Percentiles rank a stretch among this genome's conserved stretches.
Conservation (phyloP, 2,888 invertebrate species). For the Eupeodes luniger region DNA sequence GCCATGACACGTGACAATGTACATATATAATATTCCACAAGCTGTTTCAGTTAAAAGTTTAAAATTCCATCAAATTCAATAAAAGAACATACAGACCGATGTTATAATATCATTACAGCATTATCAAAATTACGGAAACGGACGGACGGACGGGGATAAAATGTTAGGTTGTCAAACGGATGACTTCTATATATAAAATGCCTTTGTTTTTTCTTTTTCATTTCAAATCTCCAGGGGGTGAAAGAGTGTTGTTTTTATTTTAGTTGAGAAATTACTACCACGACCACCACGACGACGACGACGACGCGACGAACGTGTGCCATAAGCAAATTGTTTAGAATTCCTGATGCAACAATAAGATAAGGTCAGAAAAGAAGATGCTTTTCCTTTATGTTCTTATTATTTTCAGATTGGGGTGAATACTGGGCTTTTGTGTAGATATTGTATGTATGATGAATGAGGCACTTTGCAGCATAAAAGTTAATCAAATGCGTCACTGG, state of each 20-base stretch:
- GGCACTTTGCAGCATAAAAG: conserved; percentile 61
- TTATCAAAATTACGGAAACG: conserved; percentile 2
- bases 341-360: conserved; percentile 72
- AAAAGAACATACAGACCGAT: conserved; percentile 20
- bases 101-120: conserved; percentile 23
- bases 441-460: conserved; percentile 51
- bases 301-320: conserved; percentile 59
- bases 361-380: conserved; percentile 63
- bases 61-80: conserved; percentile 50
- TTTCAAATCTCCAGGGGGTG: conserved; percentile 37
- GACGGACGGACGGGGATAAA: conserved; percentile 69
- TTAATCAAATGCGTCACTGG: conserved; percentile 65
- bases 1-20: conserved; percentile 51
- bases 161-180: conserved; percentile 82
- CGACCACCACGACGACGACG: conserved; percentile 55
- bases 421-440: not conserved
- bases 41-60: not conserved
- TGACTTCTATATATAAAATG: conserved; percentile 78
- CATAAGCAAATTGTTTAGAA: conserved; percentile 74
- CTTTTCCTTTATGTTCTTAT: conserved; percentile 4
- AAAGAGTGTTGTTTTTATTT: conserved; percentile 23
- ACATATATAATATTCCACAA: not conserved
- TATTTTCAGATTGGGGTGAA: conserved; percentile 16
- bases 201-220: conserved; percentile 22
- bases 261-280: conserved; percentile 67